phyloP scores from a whole-genome alignment of 2,113 vertebrate genomes.

The Oenanthe oenanthe region DNA sequence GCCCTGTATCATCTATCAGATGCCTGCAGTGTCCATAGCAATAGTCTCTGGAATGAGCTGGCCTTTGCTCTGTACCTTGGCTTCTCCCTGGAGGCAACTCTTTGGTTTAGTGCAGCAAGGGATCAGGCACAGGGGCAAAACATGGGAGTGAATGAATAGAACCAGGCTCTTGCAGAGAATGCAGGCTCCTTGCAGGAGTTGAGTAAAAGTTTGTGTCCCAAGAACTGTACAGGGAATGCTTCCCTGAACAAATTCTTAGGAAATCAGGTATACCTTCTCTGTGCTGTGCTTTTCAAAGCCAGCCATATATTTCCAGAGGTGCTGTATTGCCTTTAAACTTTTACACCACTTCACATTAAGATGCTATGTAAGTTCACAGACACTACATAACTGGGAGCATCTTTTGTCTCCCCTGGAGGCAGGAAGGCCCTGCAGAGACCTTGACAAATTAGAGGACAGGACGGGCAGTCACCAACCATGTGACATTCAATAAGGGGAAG shows the following conservation, averaged over 20 bases:
- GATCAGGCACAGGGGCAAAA: background rate
- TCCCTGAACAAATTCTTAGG: background rate
- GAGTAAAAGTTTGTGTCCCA: background rate
- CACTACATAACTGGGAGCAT: background rate
- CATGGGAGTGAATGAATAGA: background rate
- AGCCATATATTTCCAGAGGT: background rate
- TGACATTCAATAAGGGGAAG: background rate
- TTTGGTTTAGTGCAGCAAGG: background rate
- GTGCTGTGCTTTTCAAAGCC: background rate
- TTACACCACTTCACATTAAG: background rate
- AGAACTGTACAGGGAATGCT: background rate
- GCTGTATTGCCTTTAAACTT: background rate
- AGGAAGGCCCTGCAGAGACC: background rate
- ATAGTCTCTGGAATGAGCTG: background rate
- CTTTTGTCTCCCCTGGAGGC: background rate
- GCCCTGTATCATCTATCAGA: background rate
- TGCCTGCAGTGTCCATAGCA: background rate
- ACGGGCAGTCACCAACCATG: background rate
- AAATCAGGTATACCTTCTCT: background rate
- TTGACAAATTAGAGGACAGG: background rate
- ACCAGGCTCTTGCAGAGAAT: background rate
- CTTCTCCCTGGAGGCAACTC: background rate
- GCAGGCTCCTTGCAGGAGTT: background rate
- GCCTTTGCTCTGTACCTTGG: background rate
- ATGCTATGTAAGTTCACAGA: background rate